Evolutionary conservation across 2,113 vertebrate species (phyloP).

Genomic region (Globicephala melas): DNA sequence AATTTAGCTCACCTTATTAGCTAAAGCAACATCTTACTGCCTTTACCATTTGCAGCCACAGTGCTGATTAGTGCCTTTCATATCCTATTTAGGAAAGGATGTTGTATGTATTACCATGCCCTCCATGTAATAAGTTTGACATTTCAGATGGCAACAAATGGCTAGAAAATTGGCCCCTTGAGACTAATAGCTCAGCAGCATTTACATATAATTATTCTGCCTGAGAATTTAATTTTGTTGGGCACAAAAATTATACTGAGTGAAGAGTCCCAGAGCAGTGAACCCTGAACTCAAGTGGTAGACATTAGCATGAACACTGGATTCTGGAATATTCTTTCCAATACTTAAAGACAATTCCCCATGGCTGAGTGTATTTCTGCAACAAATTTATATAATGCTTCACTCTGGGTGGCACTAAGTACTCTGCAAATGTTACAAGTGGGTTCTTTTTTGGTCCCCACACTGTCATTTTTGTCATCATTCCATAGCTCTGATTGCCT

Average conservation of each 20-base stretch:
- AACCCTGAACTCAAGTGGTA: constrained; percentile 67
- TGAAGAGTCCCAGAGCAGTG: constrained; percentile 71
- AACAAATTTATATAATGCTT: constrained; percentile 54
- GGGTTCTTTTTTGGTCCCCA: background rate
- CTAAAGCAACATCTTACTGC: constrained; percentile 57
- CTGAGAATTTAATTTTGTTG: constrained; percentile 79
- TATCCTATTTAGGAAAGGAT: constrained; percentile 66
- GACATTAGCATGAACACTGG: background rate
- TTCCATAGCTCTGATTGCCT: background rate
- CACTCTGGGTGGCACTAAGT: constrained; percentile 38
- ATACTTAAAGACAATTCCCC: constrained; percentile 17
- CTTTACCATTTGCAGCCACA: constrained; percentile 49
- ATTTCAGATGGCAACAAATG: constrained; percentile 81
- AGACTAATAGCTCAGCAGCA: constrained; percentile 77
- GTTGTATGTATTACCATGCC: constrained; percentile 64
- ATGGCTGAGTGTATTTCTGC: constrained; percentile 21
- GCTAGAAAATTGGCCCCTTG: constrained; percentile 81
- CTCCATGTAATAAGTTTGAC: constrained; percentile 75
- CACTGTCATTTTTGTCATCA: background rate
- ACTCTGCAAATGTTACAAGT: background rate
- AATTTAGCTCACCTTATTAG: constrained; percentile 43
- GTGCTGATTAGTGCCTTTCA: constrained; percentile 69
- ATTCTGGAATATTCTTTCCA: background rate
- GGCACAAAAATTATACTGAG: constrained; percentile 75
- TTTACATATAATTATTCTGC: constrained; percentile 83